These are phyloP conservation scores for Erethizon dorsatum DNA, from an alignment of 2,797 vertebrate species.

Conservation along the genomic window DNA sequence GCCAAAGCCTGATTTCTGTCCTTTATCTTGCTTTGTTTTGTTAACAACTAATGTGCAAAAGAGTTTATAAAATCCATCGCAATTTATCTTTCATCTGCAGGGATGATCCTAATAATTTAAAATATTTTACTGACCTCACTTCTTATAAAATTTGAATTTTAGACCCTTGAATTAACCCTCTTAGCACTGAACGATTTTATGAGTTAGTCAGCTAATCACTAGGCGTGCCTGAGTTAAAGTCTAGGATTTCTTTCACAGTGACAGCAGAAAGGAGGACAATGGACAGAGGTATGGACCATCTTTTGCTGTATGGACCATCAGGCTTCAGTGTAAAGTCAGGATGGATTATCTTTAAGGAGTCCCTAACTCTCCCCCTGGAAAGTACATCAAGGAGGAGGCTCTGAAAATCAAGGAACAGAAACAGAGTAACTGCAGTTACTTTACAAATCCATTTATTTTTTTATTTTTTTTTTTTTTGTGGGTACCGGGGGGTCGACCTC, in stretches of 20 bases:
- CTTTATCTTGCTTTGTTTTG: neutral
- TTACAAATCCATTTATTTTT: neutral
- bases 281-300: neutral
- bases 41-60: neutral
- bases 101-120: neutral
- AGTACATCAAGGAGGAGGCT: neutral
- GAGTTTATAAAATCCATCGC: neutral
- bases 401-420: neutral
- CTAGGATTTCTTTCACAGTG: neutral
- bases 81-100: neutral
- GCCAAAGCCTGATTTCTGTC: neutral
- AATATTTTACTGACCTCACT: neutral
- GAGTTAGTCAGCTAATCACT: neutral
- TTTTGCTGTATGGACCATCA: neutral
- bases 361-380: neutral
- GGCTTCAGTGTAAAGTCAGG: neutral
- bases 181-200: neutral
- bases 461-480: too few species aligned
- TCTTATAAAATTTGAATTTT: conserved; percentile 1
- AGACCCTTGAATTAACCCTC: neutral
- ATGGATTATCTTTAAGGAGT: neutral
- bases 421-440: neutral
- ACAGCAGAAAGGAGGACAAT: neutral
- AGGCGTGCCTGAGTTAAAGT: neutral
- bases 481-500: too few species aligned